These are phyloP conservation scores for Amphimallon solstitiale DNA, from an alignment of 2,888 invertebrate genomes.

Conservation along the genomic window DNA sequence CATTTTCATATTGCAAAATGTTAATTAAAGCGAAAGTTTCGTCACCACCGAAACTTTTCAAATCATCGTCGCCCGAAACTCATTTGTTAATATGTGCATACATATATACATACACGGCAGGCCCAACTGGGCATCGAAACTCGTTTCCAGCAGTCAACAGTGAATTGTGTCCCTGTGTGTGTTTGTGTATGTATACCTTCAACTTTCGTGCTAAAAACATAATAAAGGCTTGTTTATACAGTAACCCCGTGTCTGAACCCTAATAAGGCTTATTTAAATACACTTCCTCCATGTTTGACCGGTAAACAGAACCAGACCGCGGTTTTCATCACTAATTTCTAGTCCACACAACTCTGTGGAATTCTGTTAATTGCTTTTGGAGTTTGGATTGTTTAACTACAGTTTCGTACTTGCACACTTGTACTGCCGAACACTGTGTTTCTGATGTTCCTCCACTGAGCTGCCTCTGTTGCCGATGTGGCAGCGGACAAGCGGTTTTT, in stretches of 20 bases:
- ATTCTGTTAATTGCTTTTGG: conserved; percentile 58
- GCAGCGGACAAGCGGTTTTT: conserved; percentile 19
- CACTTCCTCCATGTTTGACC: conserved; percentile 56
- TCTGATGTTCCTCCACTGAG: conserved; percentile 14
- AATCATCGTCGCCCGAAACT: conserved; percentile 11
- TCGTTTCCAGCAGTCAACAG: conserved; percentile 11
- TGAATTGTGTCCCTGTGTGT: conserved; percentile 16
- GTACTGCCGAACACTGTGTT: conserved; percentile 13
- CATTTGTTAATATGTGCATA: conserved; percentile 33
- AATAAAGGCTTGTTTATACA: conserved; percentile 50
- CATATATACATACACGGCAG: no score
- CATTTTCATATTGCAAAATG: conserved; percentile 1
- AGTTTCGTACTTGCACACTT: conserved; percentile 37
- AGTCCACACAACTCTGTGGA: conserved; percentile 55
- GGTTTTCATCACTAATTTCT: conserved; percentile 58
- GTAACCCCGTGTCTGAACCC: conserved; percentile 52
- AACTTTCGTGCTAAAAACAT: conserved; percentile 50
- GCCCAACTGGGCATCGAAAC: conserved; percentile 23
- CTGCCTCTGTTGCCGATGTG: no score
- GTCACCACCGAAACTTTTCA: conserved; percentile 2
- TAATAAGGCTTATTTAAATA: conserved; percentile 58
- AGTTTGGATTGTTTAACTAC: conserved; percentile 55
- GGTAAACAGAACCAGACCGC: conserved; percentile 53
- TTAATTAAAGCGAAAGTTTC: conserved; percentile 27
- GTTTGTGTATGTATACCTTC: conserved; percentile 22